Base-by-base conservation (phyloP, 2,888 invertebrate genomes). In the Trissoscelio sp. region DNA sequence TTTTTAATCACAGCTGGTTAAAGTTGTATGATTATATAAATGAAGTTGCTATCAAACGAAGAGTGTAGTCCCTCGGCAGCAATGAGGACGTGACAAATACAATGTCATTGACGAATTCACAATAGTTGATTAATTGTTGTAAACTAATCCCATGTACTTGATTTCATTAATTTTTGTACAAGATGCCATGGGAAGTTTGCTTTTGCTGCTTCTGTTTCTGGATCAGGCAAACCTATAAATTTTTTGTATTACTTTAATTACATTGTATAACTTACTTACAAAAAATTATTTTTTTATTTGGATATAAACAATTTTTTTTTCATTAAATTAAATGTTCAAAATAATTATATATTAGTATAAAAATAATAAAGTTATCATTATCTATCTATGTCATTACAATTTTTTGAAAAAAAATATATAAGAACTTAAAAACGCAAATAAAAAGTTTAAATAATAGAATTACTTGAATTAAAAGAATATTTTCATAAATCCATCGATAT, bases 121-220 rank as follows among this genome's bases (percentile, higher is more conserved):
- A 70, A 57, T 70, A 72, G 20, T 62, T 42, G 7, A 34, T 70
- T 34, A 53, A 16, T 44, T 24, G 9, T 74, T 67, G 14, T 46
- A 60, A 77, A 67, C 90, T 91, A 93, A 87, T 95, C 95, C 96
- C 96, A 96, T 88, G 94, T 92, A 89, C 95, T 93, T 83, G 94
- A 93, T 89, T 94, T 92, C 85, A 95, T 94, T 87, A 96, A 92
- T 90, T 95, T 95, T 87, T 93, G 93, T 78, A 95, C 95, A 92
- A 95, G 95, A 90, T 95, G 93, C 96, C 96, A 96, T 67, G 96
- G 96, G 89, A 96, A 96, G 14, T 94, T 94, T 14, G 95, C 95
- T 88, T 93, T 92, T 83, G 92, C 91, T 82, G 92, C 89, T 37
- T 89, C 85, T 51, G 74, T 62, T 31, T 85, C 83, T 37, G 73